Evolutionary conservation across 53 echinoderm and acorn worm species (phyloP), one percentile per base, ranked within the genome.

Genomic region (Paracentrotus lividus): DNA sequence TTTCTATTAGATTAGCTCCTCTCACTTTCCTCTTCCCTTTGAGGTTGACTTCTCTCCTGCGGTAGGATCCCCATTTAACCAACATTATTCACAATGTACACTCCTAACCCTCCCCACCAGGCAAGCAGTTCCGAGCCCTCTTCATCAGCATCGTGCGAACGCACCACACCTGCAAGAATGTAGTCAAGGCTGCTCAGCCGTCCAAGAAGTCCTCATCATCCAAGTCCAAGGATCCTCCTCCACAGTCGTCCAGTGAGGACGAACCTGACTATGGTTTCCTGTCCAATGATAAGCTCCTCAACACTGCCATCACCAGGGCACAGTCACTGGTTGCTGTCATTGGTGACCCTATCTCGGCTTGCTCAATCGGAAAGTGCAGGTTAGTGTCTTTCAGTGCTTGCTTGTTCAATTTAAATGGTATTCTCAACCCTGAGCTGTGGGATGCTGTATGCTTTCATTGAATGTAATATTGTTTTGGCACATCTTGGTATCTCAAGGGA

Each of bases 311-410:
- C 86, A 99, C 99, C 34, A 93, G 99, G 45, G 97, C 99, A 10
- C 99, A 99, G 96, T 96, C 96, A 1, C 94, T 99, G 67, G 99
- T 99, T 31, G 99, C 99, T 7, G 96, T 99, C 34, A 90, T 99
- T 0, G 99, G 99, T 1, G 99, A 99, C 84, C 99, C 99, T 27
- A 96, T 97, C 42, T 97, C 97, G 8, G 95, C 96, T 42, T 99
- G 99, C 72, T 97, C 97, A 1, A 95, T 97, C 20, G 99, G 99
- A 9, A 99, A 99, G 47, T 99, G 99, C 97, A 99, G 99, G 99
- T 99, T 53, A 77, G 94, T n/a, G n/a, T 91, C 40, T 12, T 59
- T 7, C 66, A 33, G 13, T 72, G 36, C 4, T 4, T 57, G n/a
- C 20, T 57, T 15, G 16, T 15, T 57, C 21, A 57, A 10, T 57